These are phyloP conservation scores for Perizoma flavofasciatum DNA, from an alignment of 2,888 invertebrate species.

Conservation along the genomic window DNA sequence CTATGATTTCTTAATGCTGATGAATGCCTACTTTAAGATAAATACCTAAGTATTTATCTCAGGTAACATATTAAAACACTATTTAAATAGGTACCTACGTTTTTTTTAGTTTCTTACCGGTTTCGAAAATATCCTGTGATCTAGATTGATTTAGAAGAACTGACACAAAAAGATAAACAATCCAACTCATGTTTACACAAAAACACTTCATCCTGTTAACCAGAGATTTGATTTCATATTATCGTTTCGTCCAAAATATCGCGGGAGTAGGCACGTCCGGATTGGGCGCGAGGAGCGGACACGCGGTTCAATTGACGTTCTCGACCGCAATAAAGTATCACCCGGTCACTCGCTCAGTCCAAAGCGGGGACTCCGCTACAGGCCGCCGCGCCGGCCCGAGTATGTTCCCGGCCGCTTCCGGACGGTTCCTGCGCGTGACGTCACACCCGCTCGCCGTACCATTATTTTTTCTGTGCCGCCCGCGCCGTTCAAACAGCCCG, in stretches of 20 bases:
- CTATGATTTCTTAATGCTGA: too few species aligned
- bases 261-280: conserved; percentile 61
- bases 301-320: conserved; percentile 78
- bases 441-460: conserved; percentile 44
- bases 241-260: conserved; percentile 57
- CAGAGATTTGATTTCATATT: conserved; percentile 40
- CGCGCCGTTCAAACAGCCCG: conserved; percentile 40
- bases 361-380: conserved; percentile 64
- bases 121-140: conserved; percentile 60
- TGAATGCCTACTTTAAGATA: too few species aligned
- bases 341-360: conserved; percentile 49
- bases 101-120: conserved; percentile 50
- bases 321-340: conserved; percentile 67
- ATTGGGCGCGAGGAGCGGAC: conserved; percentile 70
- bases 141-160: conserved; percentile 50
- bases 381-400: conserved; percentile 47
- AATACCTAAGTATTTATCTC: too few species aligned
- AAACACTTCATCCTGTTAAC: conserved; percentile 25
- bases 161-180: conserved; percentile 45
- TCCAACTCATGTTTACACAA: conserved; percentile 55
- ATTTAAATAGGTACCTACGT: too few species aligned
- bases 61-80: too few species aligned
- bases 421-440: conserved; percentile 62
- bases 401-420: conserved; percentile 66
- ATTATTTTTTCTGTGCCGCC: conserved; percentile 10